Evolutionary conservation across 2,888 invertebrate genomes (phyloP), one percentile per base, ranked within the genome.

Genomic region (Chouioia cunea): DNA sequence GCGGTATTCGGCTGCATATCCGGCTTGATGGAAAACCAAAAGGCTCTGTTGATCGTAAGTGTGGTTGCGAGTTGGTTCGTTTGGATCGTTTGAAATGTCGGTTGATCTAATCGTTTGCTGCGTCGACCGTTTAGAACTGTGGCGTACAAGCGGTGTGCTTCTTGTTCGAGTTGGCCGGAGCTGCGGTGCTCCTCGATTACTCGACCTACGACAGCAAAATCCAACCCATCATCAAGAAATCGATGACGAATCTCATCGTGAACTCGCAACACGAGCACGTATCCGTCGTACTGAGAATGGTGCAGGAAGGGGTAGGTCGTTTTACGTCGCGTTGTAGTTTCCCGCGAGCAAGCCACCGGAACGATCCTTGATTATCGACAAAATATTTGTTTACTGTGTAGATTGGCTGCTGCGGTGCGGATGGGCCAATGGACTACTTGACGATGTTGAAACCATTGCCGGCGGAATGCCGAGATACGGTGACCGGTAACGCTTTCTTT

Each of bases 341-440:
- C n/a, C n/a, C 27, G 27, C 27, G 27, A 3, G 27, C 27, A 6
- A 3, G 27, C 27, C 27, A 6, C 27, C 27, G 4, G n/a, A n/a
- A n/a, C n/a, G n/a, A n/a, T n/a, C n/a, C n/a, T n/a, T n/a, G n/a
- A n/a, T n/a, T n/a, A n/a, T n/a, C n/a, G n/a, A n/a, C n/a, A n/a
- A 48, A 54, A 54, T 16, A 18, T 15, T 20, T n/a, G 3, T 16
- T 14, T 16, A 22, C 22, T 52, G 27, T 64, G 20, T 76, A 94
- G 94, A 92, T 96, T 78, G 95, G 94, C 53, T 97, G 96, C 85
- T 96, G 97, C 79, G 97, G 97, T 15, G 95, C 96, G 0, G 91
- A 93, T 73, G 95, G 95, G 0, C 92, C 95, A 0, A 91, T 91
- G 86, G 96, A 97, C 86, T 97, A 92, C 86, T 87, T 93, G 76